phyloP scores from a whole-genome alignment of 2,113 vertebrate species.

The Melospiza melodia region DNA sequence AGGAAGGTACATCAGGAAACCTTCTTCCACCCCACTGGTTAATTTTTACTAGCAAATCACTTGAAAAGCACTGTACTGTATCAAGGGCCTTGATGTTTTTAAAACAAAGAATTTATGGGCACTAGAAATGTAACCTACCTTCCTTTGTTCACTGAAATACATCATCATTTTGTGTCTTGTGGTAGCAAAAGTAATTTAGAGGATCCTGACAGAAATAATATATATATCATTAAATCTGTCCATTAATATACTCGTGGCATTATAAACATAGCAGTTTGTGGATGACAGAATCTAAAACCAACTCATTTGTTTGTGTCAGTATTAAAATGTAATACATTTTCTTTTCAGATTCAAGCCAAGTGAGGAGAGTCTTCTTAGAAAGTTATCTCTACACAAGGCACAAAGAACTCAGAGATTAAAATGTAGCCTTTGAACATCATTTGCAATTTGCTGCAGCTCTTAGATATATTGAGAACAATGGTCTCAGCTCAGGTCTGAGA shows the following conservation, averaged over 20 bases:
- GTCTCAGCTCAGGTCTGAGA: background rate
- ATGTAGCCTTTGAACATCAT: background rate
- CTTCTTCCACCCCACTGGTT: background rate
- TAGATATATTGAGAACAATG: background rate
- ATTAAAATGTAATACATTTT: constrained; percentile 53
- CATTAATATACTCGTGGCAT: constrained; percentile 63
- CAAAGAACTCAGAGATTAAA: background rate
- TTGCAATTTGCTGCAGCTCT: background rate
- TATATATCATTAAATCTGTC: constrained; percentile 69
- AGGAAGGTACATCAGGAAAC: background rate
- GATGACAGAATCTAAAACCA: constrained; percentile 71
- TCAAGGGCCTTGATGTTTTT: constrained; percentile 66
- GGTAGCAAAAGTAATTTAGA: constrained; percentile 71
- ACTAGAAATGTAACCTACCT: constrained; percentile 43
- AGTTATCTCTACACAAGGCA: background rate
- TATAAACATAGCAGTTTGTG: constrained; percentile 66
- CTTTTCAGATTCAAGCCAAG: constrained; percentile 8
- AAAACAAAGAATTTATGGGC: constrained; percentile 72
- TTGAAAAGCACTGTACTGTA: constrained; percentile 43
- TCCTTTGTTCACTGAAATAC: constrained; percentile 66
- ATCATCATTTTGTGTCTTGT: constrained; percentile 65
- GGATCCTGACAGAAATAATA: constrained; percentile 67
- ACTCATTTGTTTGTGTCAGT: constrained; percentile 63
- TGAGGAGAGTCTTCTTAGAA: background rate
- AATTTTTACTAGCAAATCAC: constrained; percentile 45